Base-by-base conservation (phyloP, 2,113 vertebrate genomes). In the Chloebia gouldiae region DNA sequence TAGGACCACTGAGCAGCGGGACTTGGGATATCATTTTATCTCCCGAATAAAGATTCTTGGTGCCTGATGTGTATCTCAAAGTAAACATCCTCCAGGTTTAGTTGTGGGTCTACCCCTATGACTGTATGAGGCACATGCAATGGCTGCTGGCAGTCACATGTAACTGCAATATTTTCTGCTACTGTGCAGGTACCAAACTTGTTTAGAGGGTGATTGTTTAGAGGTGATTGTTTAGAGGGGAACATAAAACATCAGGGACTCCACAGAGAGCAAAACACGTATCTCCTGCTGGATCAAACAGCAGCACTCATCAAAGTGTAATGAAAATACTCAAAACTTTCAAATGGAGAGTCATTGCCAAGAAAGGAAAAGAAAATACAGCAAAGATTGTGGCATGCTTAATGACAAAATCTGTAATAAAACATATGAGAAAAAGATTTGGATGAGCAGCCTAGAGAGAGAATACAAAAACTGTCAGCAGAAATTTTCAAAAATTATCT, bases 201-300 rank as follows among this genome's bases (percentile, higher is more conserved):
- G n/a, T n/a, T n/a, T n/a, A n/a, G n/a, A n/a, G n/a, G 0, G 10
- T 0, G 3, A 16, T 42, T 61, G 16, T 69, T 91, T 28, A 37
- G 53, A 71, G 0, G 10, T 0, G 3, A 16, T 42, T 61, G 16
- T 69, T 91, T 28, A 37, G 53, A 71, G 23, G 9, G 20, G 7
- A 71, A 28, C 0, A 2, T 35, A 23, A 53, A 63, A 13, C 7
- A 64, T 7, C 27, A 25, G 4, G 2, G 40, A 37, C 35, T 44
- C 13, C 22, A 56, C 15, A 44, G 44, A 49, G 17, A 50, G 44
- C 6, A 88, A 79, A 93, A 7, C 14, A 70, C 7, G 0, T 15
- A 47, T 22, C 27, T 89, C 28, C 28, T 59, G 5, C 33, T 61
- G 69, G 19, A 22, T 57, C 65, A 53, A 68, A 59, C 24, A 86